Evolutionary conservation across 2,888 invertebrate genomes (phyloP), one percentile per base, ranked within the genome.

Genomic region (Limnephilus rhombicus): DNA sequence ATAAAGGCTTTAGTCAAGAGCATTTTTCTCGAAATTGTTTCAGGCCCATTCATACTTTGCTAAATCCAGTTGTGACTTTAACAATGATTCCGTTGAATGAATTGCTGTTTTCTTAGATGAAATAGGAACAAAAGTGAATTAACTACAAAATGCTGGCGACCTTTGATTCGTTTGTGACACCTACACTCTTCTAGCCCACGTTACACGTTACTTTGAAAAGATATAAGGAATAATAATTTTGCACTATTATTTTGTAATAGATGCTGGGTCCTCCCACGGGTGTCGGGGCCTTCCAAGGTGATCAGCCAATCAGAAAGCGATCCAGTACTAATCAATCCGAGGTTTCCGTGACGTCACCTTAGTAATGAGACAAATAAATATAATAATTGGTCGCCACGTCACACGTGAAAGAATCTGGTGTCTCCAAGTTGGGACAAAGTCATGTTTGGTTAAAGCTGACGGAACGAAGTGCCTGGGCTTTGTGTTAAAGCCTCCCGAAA

Each of bases 141-240:
- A 89, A 80, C 92, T 91, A 82, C 91, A 87, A 91, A 93, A 93
- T 91, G 92, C 82, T 90, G 93, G 90, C 90, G 93, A 93, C 93
- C 93, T 93, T 92, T 93, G 93, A 93, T 93, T 93, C 85, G 91
- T 81, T 90, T 90, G 91, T 90, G 87, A 92, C 93, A 92, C 93
- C 93, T 93, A 93, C 93, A 41, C 68, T 83, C 86, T 85, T 45
- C 81, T 92, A 85, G 34, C 92, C 92, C 92, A 93, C 93, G 89
- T 91, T 89, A 41, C 90, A 89, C 89, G 91, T 80, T 41, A 85
- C 90, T 89, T 87, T 92, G 87, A 85, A 92, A 92, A 86, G 90
- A 87, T 89, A 89, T 90, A 90, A 85, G 91, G 91, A 92, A 92
- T 91, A 92, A 92, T 91, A 91, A 92, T 92, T 93, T 90, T 92